Evolutionary conservation across 2,113 vertebrate species (phyloP).

Genomic region (Pomatostomus ruficeps): DNA sequence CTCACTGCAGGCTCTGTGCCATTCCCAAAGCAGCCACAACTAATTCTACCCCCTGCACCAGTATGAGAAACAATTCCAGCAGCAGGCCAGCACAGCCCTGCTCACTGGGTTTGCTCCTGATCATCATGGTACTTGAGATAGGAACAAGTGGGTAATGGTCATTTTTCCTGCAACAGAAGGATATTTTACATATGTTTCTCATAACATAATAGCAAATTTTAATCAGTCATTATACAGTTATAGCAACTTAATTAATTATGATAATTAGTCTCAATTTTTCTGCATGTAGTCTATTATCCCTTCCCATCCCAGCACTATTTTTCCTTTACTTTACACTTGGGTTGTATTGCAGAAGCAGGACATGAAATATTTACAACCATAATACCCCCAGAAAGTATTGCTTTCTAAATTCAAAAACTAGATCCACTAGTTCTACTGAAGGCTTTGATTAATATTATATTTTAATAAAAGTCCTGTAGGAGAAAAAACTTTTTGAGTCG

Average conservation of each 20-base stretch:
- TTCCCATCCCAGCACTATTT: background rate
- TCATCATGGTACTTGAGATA: fast-evolving
- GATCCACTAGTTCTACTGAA: background rate
- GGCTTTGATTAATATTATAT: background rate
- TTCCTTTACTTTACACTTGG: background rate
- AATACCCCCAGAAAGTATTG: background rate
- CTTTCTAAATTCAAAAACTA: background rate
- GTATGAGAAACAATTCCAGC: background rate
- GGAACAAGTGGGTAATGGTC: background rate
- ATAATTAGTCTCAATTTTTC: background rate
- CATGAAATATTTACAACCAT: background rate
- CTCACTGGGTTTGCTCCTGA: background rate
- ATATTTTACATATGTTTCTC: background rate
- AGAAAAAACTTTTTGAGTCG: background rate
- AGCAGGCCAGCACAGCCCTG: background rate
- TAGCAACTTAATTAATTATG: background rate
- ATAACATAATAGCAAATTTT: background rate
- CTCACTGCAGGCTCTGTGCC: background rate
- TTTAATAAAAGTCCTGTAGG: background rate
- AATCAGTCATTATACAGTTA: background rate
- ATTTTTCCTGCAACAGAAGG: background rate
- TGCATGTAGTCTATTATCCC: background rate
- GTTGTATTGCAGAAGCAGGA: background rate
- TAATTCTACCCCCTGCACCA: background rate
- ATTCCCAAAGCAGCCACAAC: background rate